Base-by-base conservation (phyloP, 2,888 invertebrate genomes). In the Dorcus parallelipipedus region DNA sequence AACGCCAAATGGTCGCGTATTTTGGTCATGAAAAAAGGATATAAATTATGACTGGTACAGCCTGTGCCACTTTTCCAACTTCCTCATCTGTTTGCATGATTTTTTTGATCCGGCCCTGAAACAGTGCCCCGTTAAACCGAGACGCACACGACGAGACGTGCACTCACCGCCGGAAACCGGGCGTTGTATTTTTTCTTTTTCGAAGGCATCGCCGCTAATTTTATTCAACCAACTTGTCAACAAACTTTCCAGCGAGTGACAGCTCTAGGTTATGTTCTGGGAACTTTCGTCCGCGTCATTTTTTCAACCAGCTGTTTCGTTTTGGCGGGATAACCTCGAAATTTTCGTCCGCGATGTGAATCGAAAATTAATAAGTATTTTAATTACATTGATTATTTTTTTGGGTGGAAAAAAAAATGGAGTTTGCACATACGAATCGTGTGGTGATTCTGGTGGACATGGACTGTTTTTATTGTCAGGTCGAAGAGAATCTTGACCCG, bases 71-170 rank as follows among this genome's bases (percentile, higher is more conserved):
- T 86, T 98, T 97, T 69, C 99, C 99, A 74, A 99, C 96, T 81
- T 99, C 98, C 79, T 99, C 98, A 79, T 99, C 99, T 67, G 95
- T 95, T 82, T 99, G 98, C 98, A 99, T 99, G 67, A 99, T 99
- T 85, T 98, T 99, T 85, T 99, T 99, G 72, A 99, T 97, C 73
- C 99, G 87, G 61, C 97, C 96, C 96, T 97, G 81, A 72, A 85
- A 79, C 59, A 26, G 9, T 40, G 45, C 47, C 39, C 20, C 33
- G 48, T 40, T 48, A 10, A 20, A 20, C 38, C 20, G 9, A 47
- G 38, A 47, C n/a, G 26, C 41, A 17, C 38, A 45, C 17, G 38
- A 38, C 38, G 10, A 48, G 45, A 23, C 9, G 10, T 10, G 38
- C 23, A 54, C 60, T 64, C 64, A 70, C 70, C 26, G 70, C 70